A percentile compares a stretch with the other conserved stretches of the same genome.
These are phyloP conservation scores for Neopelma chrysocephalum DNA, from an alignment of 2,797 vertebrate genomes.

Conservation along the genomic window DNA sequence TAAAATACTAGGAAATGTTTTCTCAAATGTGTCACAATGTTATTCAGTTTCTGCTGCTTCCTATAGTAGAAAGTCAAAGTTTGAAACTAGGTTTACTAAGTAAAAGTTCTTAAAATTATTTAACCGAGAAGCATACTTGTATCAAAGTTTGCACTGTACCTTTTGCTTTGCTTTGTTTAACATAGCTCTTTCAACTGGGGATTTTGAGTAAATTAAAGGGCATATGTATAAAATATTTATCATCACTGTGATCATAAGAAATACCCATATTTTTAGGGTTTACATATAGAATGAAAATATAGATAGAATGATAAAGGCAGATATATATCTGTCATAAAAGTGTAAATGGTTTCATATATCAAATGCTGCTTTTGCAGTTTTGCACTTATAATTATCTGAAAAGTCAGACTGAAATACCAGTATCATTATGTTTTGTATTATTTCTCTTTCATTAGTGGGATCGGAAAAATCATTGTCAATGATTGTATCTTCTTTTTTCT, in stretches of 20 bases:
- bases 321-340: background rate
- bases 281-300: background rate
- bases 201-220: background rate
- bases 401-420: background rate
- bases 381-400: background rate
- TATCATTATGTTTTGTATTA: background rate
- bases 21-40: background rate
- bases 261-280: rapidly evolving
- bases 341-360: background rate
- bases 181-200: background rate
- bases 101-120: background rate
- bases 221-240: background rate
- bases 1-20: background rate
- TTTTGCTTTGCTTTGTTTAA: background rate
- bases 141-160: background rate
- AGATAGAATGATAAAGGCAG: background rate
- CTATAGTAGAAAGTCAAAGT: background rate
- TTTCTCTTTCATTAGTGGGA: background rate
- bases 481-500: background rate
- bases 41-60: background rate
- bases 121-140: background rate
- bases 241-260: background rate
- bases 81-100: background rate
- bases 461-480: background rate
- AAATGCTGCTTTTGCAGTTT: background rate